A percentile compares a stretch with the other conserved stretches of the same genome.
phyloP scores from a whole-genome alignment of 1,140 invertebrate species.

The Teleopsis dalmanni region DNA sequence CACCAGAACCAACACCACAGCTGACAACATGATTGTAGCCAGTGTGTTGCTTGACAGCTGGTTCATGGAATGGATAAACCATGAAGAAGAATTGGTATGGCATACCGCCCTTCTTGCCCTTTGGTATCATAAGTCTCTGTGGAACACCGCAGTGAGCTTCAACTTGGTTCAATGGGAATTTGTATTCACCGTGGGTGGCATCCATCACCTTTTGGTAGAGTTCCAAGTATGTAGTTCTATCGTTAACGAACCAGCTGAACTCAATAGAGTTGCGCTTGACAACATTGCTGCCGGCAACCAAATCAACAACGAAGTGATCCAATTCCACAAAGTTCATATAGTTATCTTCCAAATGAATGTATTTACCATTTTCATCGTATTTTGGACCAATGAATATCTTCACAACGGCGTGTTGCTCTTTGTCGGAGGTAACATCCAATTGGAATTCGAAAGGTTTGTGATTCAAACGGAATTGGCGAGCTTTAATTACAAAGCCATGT shows the following conservation, averaged over 20 bases:
- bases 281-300: conserved; percentile 28
- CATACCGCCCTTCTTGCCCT: conserved; percentile 56
- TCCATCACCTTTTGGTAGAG: conserved; percentile 39
- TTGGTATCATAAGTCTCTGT: conserved; percentile 58
- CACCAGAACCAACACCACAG: conserved; percentile 44
- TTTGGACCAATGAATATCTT: conserved; percentile 56
- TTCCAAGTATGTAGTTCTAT: conserved; percentile 37
- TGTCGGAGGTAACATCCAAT: conserved; percentile 48
- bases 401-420: conserved; percentile 47
- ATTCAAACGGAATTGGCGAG: conserved; percentile 51
- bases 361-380: conserved; percentile 47
- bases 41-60: conserved; percentile 28
- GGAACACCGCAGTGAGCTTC: conserved; percentile 53
- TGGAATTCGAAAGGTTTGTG: conserved; percentile 58
- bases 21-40: conserved; percentile 31
- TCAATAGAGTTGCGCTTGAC: conserved; percentile 35
- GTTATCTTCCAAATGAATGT: conserved; percentile 31
- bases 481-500: conserved; percentile 51
- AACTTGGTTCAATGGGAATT: conserved; percentile 47
- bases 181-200: conserved; percentile 43
- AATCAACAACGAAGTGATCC: conserved; percentile 37
- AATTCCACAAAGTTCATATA: conserved; percentile 41
- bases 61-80: conserved; percentile 50
- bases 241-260: conserved; percentile 34
- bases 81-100: conserved; percentile 58